Evolutionary conservation across 2,797 vertebrate species (phyloP), one percentile per base, ranked within the genome.

Genomic region (Macroramphosus scolopax): DNA sequence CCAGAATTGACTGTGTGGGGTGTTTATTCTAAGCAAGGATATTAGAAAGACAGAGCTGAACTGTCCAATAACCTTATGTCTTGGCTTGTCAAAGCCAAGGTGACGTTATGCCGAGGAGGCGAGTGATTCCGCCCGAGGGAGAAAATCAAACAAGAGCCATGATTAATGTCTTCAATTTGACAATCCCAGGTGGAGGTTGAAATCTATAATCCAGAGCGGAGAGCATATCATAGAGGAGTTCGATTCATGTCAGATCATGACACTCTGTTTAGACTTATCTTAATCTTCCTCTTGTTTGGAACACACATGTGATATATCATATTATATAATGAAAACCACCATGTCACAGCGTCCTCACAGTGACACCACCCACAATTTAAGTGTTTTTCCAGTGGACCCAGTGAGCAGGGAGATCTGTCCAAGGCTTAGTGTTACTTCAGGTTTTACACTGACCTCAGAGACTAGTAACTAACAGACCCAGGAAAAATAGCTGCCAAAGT

Each of bases 161-260:
- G 4, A 83, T 81, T 72, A 68, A 76, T 84, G 68, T 77, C 48
- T 44, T 56, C 57, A 69, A 51, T 74, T 73, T 77, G 47, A 65
- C 48, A 59, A 73, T 69, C 65, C 26, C n/a, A 46, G 63, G 34
- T 40, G 51, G 45, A 64, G 56, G 75, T 67, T 57, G n/a, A 76
- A 72, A 76, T 70, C 57, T 65, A 56, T 75, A 78, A 78, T 79
- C 80, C 84, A 77, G 72, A 78, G 47, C 24, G 46, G 79, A 80
- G 83, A 54, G 51, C 70, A 57, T 79, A 67, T 85, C 80, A 84
- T 63, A 63, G 53, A 41, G 48, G 50, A 66, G 72, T 75, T 45
- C 48, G 59, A 52, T 66, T 66, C 63, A 59, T 63, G 68, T 75
- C 65, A 72, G 50, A 80, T 62, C 76, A 73, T 66, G 51, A 77